phyloP scores from a whole-genome alignment of 1,140 invertebrate genomes.

The Periplaneta americana region DNA sequence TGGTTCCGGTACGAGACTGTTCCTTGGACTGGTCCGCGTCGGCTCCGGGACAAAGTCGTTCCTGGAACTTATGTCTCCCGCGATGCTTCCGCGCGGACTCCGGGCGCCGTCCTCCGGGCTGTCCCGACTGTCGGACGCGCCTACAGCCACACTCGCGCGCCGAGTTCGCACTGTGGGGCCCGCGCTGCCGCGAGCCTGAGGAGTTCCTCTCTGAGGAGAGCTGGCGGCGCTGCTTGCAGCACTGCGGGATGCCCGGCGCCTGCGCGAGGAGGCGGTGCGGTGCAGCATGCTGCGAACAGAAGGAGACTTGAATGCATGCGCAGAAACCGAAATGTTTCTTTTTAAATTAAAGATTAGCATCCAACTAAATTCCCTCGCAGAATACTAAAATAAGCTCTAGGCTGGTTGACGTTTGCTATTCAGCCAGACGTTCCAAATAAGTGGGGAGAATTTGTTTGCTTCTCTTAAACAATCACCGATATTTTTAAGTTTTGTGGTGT shows the following conservation, averaged over 20 bases:
- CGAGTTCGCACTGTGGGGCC: not conserved
- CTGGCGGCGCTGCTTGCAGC: not conserved
- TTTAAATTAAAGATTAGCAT: too few relatives aligned
- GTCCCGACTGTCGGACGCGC: not conserved
- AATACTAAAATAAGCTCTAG: too few relatives aligned
- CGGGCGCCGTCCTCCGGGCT: not conserved
- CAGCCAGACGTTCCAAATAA: not conserved
- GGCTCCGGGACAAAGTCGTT: not conserved
- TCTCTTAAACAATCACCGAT: too few relatives aligned
- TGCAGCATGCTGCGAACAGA: not conserved
- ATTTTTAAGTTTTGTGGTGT: too few relatives aligned
- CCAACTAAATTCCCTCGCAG: too few relatives aligned
- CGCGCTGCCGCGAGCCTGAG: not conserved
- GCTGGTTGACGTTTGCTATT: too few relatives aligned
- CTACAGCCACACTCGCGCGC: not conserved
- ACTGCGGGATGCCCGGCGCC: not conserved
- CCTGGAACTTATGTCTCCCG: not conserved
- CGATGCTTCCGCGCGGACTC: not conserved
- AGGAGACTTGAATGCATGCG: not conserved
- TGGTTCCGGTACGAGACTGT: conserved; percentile 32
- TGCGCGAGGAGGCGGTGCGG: not conserved
- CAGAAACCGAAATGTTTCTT: not conserved
- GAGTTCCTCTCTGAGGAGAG: not conserved
- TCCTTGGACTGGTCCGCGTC: not conserved
- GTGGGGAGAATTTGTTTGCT: too few relatives aligned